These are phyloP conservation scores for Parnassius apollo DNA, from an alignment of 2,888 invertebrate species.

Conservation along the genomic window DNA sequence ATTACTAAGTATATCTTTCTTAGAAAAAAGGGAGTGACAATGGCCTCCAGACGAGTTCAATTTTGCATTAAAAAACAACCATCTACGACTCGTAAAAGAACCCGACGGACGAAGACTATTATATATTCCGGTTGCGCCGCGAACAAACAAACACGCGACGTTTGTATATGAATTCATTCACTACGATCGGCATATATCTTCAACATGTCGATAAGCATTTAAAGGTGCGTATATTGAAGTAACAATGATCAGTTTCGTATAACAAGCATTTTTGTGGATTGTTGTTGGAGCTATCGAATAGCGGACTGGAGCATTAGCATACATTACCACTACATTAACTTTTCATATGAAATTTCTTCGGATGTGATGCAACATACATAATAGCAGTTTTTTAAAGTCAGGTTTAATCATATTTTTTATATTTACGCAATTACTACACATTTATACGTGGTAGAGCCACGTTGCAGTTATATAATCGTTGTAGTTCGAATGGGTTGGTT, in stretches of 20 bases:
- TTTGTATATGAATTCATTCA: constrained; percentile 24
- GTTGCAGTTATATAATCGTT: no score
- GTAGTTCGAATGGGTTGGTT: no score
- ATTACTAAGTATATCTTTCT: background rate
- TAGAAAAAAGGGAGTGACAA: background rate
- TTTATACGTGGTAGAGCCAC: no score
- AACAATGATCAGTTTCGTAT: constrained; percentile 18
- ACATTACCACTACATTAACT: constrained; percentile 29
- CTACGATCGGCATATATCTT: background rate
- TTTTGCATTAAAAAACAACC: constrained; percentile 2
- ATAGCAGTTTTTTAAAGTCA: background rate
- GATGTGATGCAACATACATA: constrained; percentile 6
- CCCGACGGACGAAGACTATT: constrained; percentile 26
- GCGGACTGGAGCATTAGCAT: constrained; percentile 35
- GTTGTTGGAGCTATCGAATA: constrained; percentile 18
- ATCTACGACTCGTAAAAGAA: background rate
- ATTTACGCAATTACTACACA: background rate
- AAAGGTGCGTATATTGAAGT: background rate
- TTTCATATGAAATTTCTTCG: constrained; percentile 12
- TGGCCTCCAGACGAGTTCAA: background rate
- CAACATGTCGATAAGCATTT: background rate
- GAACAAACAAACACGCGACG: constrained; percentile 29
- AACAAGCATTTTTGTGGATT: background rate
- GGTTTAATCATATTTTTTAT: background rate
- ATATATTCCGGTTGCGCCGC: constrained; percentile 31